Evolutionary conservation across 2,888 invertebrate species (phyloP).

Genomic region (Abrostola triplasia): DNA sequence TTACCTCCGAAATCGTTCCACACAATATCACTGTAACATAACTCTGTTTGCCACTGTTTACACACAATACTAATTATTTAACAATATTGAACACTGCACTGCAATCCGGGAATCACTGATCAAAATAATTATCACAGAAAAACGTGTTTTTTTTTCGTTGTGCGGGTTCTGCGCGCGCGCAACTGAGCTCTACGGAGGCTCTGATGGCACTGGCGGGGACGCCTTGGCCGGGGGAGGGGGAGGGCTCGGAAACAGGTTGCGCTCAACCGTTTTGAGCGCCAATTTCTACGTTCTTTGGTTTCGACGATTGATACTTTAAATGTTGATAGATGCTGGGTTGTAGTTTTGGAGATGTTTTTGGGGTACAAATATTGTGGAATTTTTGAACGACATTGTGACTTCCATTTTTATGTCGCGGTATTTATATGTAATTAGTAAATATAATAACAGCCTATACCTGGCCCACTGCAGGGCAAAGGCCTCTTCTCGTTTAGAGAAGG

Average conservation of each 20-base stretch:
- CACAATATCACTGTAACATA: conserved; percentile 77
- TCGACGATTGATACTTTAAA: conserved; percentile 76
- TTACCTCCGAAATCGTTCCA: conserved; percentile 82
- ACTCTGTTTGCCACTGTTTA: conserved; percentile 61
- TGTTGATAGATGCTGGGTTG: conserved; percentile 69
- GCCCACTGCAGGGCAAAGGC: no score
- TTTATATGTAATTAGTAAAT: background rate
- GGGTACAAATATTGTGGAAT: background rate
- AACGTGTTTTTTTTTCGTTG: conserved; percentile 65
- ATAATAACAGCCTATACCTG: no score
- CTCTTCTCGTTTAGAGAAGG: no score
- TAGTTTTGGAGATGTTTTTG: conserved; percentile 47
- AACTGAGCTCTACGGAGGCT: conserved; percentile 70
- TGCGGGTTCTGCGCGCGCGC: conserved; percentile 64
- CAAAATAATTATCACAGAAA: conserved; percentile 47
- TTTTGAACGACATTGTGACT: background rate
- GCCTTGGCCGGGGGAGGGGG: conserved; percentile 55
- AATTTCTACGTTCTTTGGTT: conserved; percentile 77
- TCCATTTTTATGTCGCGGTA: background rate
- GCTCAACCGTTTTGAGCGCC: conserved; percentile 81
- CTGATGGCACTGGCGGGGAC: conserved; percentile 73
- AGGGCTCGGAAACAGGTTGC: conserved; percentile 80
- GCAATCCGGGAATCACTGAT: conserved; percentile 78
- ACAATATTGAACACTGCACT: conserved; percentile 73
- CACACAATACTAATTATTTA: conserved; percentile 49